Percentiles rank a stretch among this genome's conserved stretches.
Conservation (phyloP, 2,888 invertebrate species). For the Leptopilina drosophilae region DNA sequence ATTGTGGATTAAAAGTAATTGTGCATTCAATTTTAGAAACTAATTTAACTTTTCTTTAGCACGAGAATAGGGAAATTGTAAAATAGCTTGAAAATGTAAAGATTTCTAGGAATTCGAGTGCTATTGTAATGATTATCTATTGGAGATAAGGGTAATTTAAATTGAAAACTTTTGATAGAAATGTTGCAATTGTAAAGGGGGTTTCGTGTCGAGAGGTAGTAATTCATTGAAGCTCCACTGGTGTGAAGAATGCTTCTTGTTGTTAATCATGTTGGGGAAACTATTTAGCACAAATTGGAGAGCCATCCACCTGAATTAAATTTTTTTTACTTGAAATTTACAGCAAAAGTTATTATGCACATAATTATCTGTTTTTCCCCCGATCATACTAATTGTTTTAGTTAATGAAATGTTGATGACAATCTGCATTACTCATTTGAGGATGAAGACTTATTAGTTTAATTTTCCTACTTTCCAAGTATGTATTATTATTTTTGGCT, state of each 20-base stretch:
- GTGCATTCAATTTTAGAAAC: too few relatives aligned
- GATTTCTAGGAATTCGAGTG: background rate
- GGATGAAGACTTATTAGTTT: too few relatives aligned
- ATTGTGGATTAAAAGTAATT: too few relatives aligned
- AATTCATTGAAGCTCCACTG: constrained; percentile 51
- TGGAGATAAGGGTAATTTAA: constrained; percentile 68
- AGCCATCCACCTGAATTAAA: background rate
- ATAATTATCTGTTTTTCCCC: too few relatives aligned
- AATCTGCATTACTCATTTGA: too few relatives aligned
- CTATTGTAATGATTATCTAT: constrained; percentile 56
- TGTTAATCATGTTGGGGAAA: constrained; percentile 68
- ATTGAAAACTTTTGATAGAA: constrained; percentile 70
- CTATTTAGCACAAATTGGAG: constrained; percentile 62
- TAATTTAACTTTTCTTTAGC: background rate
- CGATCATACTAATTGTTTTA: too few relatives aligned
- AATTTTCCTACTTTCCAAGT: too few relatives aligned
- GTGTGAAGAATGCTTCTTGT: constrained; percentile 58
- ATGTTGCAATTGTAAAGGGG: constrained; percentile 65
- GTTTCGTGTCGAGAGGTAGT: constrained; percentile 70
- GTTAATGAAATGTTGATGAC: too few relatives aligned
- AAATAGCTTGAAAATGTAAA: background rate
- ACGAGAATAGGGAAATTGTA: constrained; percentile 1
- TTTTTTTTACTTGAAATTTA: background rate
- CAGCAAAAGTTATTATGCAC: background rate
- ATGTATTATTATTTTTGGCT: too few relatives aligned